Evolutionary conservation across 2,113 vertebrate species (phyloP).

Genomic region (Notechis scutatus): DNA sequence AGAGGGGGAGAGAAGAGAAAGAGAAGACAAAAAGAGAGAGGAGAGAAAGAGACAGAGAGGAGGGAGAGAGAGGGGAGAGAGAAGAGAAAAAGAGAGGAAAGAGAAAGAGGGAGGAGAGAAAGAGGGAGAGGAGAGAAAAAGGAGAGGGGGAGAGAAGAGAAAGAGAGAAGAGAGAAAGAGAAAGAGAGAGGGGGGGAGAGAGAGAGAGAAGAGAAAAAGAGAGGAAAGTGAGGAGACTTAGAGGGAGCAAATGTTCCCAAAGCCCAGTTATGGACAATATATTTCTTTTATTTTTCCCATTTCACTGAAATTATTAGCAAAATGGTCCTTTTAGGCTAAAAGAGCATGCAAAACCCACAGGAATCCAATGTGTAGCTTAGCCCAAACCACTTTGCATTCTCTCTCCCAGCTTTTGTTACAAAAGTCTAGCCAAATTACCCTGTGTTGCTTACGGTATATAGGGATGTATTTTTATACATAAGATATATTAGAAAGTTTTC

Average conservation of each 20-base stretch:
- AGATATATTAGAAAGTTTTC: not conserved
- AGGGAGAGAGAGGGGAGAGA: too few relatives aligned
- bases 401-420: not conserved
- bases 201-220: not conserved
- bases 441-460: not conserved
- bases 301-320: not conserved
- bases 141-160: too few relatives aligned
- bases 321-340: not conserved
- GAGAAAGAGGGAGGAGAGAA: too few relatives aligned
- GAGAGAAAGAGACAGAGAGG: too few relatives aligned
- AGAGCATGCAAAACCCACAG: not conserved
- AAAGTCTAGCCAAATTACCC: not conserved
- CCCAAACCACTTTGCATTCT: not conserved
- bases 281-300: not conserved
- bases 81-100: too few relatives aligned
- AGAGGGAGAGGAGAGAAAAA: accelerated
- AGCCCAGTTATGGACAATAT: not conserved
- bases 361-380: not conserved
- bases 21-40: too few relatives aligned
- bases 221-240: not conserved
- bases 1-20: too few relatives aligned
- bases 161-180: too few relatives aligned
- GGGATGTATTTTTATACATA: not conserved
- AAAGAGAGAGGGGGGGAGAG: too few relatives aligned
- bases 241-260: not conserved